Evolutionary conservation across 2,888 invertebrate species (phyloP).

Genomic region (Patella ulyssiponensis): DNA sequence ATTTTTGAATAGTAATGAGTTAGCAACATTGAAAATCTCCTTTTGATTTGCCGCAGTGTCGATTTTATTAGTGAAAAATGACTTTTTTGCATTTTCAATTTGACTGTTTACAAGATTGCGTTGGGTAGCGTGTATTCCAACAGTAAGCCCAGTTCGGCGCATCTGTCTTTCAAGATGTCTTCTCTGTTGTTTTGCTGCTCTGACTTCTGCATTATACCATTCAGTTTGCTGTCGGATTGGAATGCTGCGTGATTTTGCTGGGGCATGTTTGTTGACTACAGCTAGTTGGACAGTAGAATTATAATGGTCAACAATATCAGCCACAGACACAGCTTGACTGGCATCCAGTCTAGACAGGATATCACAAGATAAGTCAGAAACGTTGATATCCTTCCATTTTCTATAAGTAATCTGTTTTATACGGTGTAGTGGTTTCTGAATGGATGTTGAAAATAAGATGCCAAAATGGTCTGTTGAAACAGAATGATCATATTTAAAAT

Average conservation of each 20-base stretch:
- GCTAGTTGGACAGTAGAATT: neutral
- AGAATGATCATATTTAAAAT: neutral
- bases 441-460: neutral
- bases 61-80: too few relatives aligned
- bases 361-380: constrained; percentile 5
- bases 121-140: neutral
- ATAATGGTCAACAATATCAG: neutral
- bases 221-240: neutral
- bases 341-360: neutral
- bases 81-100: neutral
- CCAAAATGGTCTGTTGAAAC: neutral
- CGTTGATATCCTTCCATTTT: constrained; percentile 8
- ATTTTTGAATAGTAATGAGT: too few relatives aligned
- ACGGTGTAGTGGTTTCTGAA: neutral
- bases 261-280: constrained; percentile 7
- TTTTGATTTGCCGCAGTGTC: too few relatives aligned
- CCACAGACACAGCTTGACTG: neutral
- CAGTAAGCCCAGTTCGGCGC: neutral
- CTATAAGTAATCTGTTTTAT: neutral
- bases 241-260: neutral
- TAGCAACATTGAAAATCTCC: too few relatives aligned
- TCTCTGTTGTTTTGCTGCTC: constrained; percentile 5
- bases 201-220: neutral
- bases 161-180: constrained; percentile 10
- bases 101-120: constrained; percentile 1